Conservation (phyloP, 2,888 invertebrate genomes). For the Pheosia gnoma region DNA sequence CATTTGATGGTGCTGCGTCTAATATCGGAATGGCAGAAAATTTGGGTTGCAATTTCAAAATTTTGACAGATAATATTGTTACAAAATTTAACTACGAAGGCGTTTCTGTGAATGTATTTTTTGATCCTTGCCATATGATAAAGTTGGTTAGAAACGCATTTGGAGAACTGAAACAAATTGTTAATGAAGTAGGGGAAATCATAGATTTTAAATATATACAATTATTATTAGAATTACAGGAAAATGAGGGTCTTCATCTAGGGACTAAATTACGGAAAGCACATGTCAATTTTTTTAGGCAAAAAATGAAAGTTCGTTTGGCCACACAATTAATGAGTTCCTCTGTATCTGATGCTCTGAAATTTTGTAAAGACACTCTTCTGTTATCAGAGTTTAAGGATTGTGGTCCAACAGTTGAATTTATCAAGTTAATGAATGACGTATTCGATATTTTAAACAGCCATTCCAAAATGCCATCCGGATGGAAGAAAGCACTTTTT, state of each 20-base stretch:
- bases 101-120: neutral
- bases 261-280: neutral
- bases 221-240: too few species aligned
- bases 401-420: constrained; percentile 7
- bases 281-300: constrained; percentile 3
- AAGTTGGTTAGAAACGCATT: constrained; percentile 6
- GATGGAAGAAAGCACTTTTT: too few species aligned
- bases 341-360: constrained; percentile 6
- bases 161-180: neutral
- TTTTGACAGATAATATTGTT: too few species aligned
- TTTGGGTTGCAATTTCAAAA: too few species aligned
- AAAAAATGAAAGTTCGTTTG: constrained; percentile 6
- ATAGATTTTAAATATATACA: too few species aligned
- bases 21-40: too few species aligned
- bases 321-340: constrained; percentile 7
- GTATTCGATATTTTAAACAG: constrained; percentile 12
- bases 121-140: constrained; percentile 1
- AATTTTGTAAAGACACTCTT: constrained; percentile 6
- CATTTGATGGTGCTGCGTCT: too few species aligned
- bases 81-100: too few species aligned
- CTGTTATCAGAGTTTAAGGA: constrained; percentile 1
- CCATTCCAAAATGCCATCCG: neutral
- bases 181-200: neutral
- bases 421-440: constrained; percentile 10
- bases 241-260: too few species aligned